Evolutionary conservation across 2,113 vertebrate species (phyloP), one percentile per base, ranked within the genome.

Genomic region (Petrocephalus microphthalmus): DNA sequence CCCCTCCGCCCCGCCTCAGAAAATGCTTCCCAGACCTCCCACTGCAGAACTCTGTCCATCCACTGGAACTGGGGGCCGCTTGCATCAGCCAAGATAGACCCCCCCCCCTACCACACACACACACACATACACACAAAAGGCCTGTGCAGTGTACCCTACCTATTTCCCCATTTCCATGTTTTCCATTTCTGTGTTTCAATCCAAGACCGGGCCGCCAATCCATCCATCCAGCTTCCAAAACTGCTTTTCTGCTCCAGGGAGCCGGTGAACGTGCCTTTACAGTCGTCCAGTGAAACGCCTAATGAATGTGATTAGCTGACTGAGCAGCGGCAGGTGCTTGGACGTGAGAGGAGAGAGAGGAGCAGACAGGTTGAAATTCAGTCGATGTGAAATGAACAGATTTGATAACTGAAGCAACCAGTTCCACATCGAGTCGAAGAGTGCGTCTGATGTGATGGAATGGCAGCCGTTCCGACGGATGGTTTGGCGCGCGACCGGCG

Each of bases 271-370:
- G 71, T 0, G 29, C 15, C 17, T 91, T 91, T 92, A 42, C 88
- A 88, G 87, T 88, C 67, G 25, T 91, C 88, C 88, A 90, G 60
- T 81, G 84, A 90, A 89, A 90, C 87, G 89, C 86, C 89, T 89
- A 90, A 92, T 29, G 42, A 88, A 92, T 87, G 89, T 91, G 88
- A 92, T 93, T 88, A 90, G 92, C 91, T 90, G 89, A 89, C 90
- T 90, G 87, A 78, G 22, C 92, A 88, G 91, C 90, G 91, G 89
- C 88, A 89, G 85, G 89, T 51, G 89, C 60, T 64, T 88, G 22
- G 3, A 49, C 0, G 45, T 47, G 7, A 51, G 81, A n/a, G n/a
- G n/a, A n/a, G 10, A 84, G 33, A 33, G 67, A 37, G 67, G 67
- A 78, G 71, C 71, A 19, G 29, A 42, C 71, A 6, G 67, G 71